Conservation (phyloP, 2,797 vertebrate species). For the Oceanodroma leucorhoa region DNA sequence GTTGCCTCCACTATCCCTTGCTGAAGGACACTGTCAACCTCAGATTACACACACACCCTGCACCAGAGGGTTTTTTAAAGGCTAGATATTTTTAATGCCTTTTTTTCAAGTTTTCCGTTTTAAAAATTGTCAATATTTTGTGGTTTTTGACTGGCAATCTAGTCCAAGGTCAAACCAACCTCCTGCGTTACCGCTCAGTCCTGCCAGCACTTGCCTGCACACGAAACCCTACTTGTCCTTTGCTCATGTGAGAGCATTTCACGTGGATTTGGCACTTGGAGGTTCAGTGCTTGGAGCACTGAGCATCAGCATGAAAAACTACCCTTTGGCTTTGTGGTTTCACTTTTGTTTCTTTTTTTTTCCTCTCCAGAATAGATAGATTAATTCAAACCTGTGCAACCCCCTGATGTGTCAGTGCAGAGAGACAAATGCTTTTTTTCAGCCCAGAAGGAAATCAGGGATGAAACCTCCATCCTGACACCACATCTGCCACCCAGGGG, state of each 20-base stretch:
- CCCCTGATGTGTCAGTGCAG: fast-evolving
- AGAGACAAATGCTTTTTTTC: not conserved
- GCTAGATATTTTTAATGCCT: fast-evolving
- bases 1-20: not conserved
- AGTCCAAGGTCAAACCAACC: not conserved
- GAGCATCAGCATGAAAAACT: not conserved
- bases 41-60: not conserved
- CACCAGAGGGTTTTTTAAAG: fast-evolving
- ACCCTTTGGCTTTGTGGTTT: fast-evolving
- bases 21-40: not conserved
- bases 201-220: not conserved
- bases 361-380: not conserved
- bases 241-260: not conserved
- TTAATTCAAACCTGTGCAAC: not conserved
- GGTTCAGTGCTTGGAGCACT: not conserved
- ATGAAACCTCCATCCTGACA: not conserved
- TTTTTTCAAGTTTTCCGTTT: not conserved
- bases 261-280: not conserved
- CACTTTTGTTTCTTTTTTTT: not conserved
- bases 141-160: fast-evolving
- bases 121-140: not conserved
- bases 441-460: not conserved
- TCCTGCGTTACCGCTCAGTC: not conserved
- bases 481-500: not conserved
- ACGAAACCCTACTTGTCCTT: not conserved